Base-by-base conservation (phyloP, 2,113 vertebrate species). In the Platichthys flesus region DNA sequence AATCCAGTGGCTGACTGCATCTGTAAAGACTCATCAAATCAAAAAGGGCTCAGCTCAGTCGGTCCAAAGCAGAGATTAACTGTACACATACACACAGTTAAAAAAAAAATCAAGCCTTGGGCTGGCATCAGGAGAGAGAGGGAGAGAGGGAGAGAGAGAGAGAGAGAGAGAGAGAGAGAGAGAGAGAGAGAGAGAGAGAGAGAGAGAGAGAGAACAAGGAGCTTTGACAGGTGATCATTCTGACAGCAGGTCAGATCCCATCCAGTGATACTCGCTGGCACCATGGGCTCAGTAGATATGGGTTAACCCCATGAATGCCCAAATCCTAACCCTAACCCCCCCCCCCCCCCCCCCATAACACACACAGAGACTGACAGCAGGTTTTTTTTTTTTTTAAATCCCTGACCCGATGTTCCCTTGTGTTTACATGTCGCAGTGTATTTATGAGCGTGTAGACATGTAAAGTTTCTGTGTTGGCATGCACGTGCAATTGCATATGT, bases 171-270 rank as follows among this genome's bases (percentile, higher is more conserved):
- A 8, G 28, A 31, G 1, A 31, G 5, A 31, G 31, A 31, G 31
- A 31, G 31, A 31, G 5, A 7, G 31, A 31, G 31, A 31, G 31
- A 31, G 31, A 31, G 31, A 31, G 31, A 5, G 31, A 5, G 31
- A 7, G 31, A 31, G 31, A 31, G 31, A 31, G 31, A 31, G 6
- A 31, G 31, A 8, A 67, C 28, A 2, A 20, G 23, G 37, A 15
- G 55, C 40, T 37, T 68, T 6, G 74, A 79, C 58, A 57, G 52
- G 20, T 61, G 71, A 52, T n/a, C 18, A 52, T 9, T 31, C 52
- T 72, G 81, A 14, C 2, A 58, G 26, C 37, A 26, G 35, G 14
- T 45, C 14, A 23, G 67, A 67, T 51, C n/a, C 23, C 3, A 24
- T 18, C 15, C 54, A 51, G 55, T 56, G 59, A 79, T 3, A 7